Conservation (phyloP, 2,113 vertebrate species). For the Ceyx melanurus region DNA sequence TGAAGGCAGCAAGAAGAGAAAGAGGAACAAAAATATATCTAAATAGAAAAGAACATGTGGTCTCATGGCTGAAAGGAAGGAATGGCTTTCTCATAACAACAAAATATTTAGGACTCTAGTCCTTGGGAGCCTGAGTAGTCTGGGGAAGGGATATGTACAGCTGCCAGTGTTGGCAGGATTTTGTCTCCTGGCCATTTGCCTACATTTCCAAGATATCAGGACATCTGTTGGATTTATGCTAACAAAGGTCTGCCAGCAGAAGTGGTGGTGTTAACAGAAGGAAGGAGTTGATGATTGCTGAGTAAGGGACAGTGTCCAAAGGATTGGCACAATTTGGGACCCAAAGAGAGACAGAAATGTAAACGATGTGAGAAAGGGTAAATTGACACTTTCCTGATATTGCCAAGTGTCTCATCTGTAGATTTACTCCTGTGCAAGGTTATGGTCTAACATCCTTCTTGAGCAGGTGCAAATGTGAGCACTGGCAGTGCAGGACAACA, state of each 20-base stretch:
- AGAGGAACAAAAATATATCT: not conserved
- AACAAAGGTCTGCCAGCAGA: not conserved
- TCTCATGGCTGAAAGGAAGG: not conserved
- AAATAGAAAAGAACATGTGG: not conserved
- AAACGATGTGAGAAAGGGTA: not conserved
- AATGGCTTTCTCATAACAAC: not conserved
- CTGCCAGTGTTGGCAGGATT: accelerated
- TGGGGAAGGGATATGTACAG: not conserved
- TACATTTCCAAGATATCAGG: not conserved
- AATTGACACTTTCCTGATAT: not conserved
- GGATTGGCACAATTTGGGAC: not conserved
- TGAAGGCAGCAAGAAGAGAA: not conserved
- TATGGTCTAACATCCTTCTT: not conserved
- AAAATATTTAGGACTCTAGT: not conserved
- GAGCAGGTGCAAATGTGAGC: not conserved
- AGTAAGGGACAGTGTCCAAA: not conserved
- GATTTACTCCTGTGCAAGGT: not conserved
- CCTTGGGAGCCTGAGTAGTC: not conserved
- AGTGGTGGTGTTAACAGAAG: not conserved
- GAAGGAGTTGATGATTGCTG: not conserved
- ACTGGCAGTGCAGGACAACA: not conserved
- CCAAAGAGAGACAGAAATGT: not conserved
- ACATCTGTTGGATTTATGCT: not conserved
- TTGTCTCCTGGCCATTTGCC: not conserved
- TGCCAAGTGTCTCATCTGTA: not conserved